Percentiles rank a stretch among this genome's conserved stretches.
phyloP scores from a whole-genome alignment of 2,888 invertebrate species.

The Apodemia zela region DNA sequence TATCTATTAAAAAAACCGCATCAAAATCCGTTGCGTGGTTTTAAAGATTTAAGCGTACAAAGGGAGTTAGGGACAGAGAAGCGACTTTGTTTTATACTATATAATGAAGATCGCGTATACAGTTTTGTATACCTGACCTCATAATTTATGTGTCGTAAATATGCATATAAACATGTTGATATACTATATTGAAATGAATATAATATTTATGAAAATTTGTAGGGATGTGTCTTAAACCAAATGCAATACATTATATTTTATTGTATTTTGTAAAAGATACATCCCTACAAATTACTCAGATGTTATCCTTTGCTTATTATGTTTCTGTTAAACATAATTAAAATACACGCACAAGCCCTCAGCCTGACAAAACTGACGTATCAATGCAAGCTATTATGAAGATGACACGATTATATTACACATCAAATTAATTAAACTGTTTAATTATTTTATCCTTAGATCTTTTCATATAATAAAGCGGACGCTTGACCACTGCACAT shows the following conservation, averaged over 20 bases:
- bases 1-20: too few relatives aligned
- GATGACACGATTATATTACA: conserved; percentile 47
- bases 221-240: too few relatives aligned
- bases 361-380: conserved; percentile 47
- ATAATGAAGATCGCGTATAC: too few relatives aligned
- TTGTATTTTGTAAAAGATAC: conserved; percentile 13
- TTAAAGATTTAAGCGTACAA: too few relatives aligned
- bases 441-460: conserved; percentile 51
- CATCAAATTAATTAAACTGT: conserved; percentile 53
- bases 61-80: too few relatives aligned
- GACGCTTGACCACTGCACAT: not conserved
- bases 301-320: not conserved
- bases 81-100: too few relatives aligned
- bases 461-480: not conserved
- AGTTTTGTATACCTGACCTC: too few relatives aligned
- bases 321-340: conserved; percentile 12
- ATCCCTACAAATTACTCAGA: not conserved
- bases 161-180: too few relatives aligned
- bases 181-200: too few relatives aligned
- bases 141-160: too few relatives aligned
- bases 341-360: not conserved
- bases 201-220: too few relatives aligned
- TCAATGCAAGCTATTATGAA: conserved; percentile 51
- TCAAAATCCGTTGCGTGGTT: too few relatives aligned
- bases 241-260: not conserved